Percentiles rank a stretch among this genome's conserved stretches.
These are phyloP conservation scores for Melanerpes formicivorus DNA, from an alignment of 2,113 vertebrate genomes.

Conservation along the genomic window DNA sequence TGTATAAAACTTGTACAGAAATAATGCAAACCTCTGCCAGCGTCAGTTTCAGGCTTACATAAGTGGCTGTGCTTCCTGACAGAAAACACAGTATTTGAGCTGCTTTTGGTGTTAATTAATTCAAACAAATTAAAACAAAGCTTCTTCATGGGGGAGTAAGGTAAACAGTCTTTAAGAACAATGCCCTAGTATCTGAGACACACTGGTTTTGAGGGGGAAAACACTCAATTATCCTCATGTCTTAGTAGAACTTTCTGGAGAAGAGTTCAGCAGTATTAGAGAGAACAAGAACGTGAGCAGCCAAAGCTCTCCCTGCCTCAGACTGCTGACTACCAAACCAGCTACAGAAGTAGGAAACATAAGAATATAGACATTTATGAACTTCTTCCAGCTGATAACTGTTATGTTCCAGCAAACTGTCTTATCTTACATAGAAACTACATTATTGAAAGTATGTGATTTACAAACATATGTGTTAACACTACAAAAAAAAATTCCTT, in stretches of 20 bases:
- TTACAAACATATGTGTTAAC: fast-evolving
- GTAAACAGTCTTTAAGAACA: background rate
- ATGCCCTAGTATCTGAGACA: background rate
- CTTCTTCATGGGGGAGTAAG: background rate
- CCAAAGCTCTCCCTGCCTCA: background rate
- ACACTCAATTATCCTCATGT: background rate
- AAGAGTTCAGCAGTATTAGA: background rate
- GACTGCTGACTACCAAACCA: background rate
- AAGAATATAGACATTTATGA: background rate
- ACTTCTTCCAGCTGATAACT: background rate
- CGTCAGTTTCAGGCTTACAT: background rate
- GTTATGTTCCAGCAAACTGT: background rate
- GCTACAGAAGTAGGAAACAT: background rate
- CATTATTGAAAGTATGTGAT: fast-evolving
- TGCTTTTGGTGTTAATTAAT: background rate
- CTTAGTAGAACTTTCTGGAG: background rate
- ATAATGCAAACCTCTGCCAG: background rate
- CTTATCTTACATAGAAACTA: background rate
- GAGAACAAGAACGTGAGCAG: background rate
- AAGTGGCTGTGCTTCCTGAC: background rate
- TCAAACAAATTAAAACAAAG: background rate
- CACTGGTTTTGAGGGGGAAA: background rate
- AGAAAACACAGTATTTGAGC: background rate
- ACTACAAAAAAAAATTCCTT: background rate
- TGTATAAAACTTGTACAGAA: background rate